Evolutionary conservation across 2,888 invertebrate genomes (phyloP), one percentile per base, ranked within the genome.

Genomic region (Luperina nickerlii): DNA sequence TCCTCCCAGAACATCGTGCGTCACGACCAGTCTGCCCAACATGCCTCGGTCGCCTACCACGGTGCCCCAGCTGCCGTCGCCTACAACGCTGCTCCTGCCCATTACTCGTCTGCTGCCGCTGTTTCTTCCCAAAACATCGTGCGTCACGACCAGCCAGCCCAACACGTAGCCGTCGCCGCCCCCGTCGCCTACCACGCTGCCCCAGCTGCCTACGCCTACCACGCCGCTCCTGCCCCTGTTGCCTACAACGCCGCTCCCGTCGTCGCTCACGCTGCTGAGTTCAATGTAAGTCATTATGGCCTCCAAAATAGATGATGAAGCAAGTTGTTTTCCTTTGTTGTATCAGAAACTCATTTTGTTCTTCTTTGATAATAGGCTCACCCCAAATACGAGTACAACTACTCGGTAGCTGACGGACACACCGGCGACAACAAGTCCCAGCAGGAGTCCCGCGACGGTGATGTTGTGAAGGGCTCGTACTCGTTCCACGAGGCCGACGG

Each of bases 371-470:
- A 2, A 27, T 15, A 62, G 95, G 93, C 96, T 3, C 92, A 96
- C 92, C 97, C 96, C 84, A 95, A 95, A 90, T 97, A 96, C 92
- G 96, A 97, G 90, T 97, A 95, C 95, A 95, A 94, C 78, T 97
- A 97, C 95, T 97, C 97, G 48, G 97, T 97, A 2, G 95, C 97
- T 85, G 97, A 97, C 91, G 94, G 96, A 32, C 97, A 97, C 93
- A 97, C 97, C 91, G 97, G 97, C 69, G 97, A 97, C 94, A 95
- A 96, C 93, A 97, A 97, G 94, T 95, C 95, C 82, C 97, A 97
- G 92, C 96, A 97, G 84, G 97, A 97, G 91, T 89, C 91, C 82
- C 95, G 96, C 85, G 97, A 97, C 88, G 97, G 97, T 67, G 97
- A 97, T 88, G 96, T 95, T 2, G 97, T 97, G 85, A 96, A 96